Conservation (phyloP, 1,140 invertebrate genomes). For the Cydia strobilella region DNA sequence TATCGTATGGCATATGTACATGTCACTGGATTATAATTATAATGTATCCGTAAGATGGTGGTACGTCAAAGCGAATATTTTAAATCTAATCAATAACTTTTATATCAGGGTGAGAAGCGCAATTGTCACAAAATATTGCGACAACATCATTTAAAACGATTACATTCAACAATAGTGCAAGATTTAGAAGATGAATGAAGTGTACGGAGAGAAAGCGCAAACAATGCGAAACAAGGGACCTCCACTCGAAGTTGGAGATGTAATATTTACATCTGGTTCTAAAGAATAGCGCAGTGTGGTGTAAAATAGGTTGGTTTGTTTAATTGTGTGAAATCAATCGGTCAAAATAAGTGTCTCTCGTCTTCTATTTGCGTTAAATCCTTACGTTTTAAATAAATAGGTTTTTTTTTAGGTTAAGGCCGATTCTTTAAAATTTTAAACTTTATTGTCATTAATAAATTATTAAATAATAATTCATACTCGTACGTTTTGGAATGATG, state of each 20-base stretch:
- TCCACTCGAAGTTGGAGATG: not conserved
- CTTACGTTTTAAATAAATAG: no score
- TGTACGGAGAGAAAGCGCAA: not conserved
- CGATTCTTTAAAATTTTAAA: no score
- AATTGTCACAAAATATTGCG: constrained; percentile 23
- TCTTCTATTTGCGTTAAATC: no score
- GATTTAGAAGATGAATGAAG: not conserved
- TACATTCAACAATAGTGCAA: constrained; percentile 12
- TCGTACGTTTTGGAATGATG: no score
- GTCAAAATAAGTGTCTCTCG: not conserved
- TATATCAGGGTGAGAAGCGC: not conserved
- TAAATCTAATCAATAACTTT: constrained; percentile 13
- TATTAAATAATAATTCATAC: no score
- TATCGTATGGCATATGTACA: no score
- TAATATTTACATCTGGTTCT: not conserved
- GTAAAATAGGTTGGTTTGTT: not conserved
- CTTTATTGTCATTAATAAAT: no score
- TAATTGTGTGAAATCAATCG: constrained; percentile 1
- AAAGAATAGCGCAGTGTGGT: constrained; percentile 12
- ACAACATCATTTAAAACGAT: constrained; percentile 11
- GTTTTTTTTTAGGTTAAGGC: no score
- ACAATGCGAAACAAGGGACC: constrained; percentile 9
- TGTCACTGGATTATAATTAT: no score
- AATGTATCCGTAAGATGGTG: not conserved
- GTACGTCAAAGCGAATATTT: not conserved